Conservation (phyloP, 2,797 vertebrate genomes). For the Hybognathus amarus region DNA sequence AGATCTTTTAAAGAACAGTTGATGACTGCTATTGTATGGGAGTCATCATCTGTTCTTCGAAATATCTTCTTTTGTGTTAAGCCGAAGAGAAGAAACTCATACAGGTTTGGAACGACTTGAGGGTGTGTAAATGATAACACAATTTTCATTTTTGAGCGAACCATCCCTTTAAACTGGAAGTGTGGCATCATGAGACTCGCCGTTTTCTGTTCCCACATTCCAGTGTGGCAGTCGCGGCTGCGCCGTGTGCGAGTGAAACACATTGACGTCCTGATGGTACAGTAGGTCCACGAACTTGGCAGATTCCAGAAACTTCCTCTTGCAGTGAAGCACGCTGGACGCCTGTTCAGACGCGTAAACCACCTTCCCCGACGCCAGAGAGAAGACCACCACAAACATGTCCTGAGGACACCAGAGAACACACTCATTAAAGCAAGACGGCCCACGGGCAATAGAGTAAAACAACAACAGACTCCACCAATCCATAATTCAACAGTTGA, state of each 20-base stretch:
- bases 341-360: slow-evolving; percentile 88
- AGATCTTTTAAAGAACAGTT: not conserved
- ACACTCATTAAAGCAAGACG: not conserved
- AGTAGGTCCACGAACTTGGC: slow-evolving; percentile 88
- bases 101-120: not conserved
- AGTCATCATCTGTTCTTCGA: not conserved
- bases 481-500: not conserved
- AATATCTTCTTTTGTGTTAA: not conserved
- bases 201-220: slow-evolving; percentile 79
- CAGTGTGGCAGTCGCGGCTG: slow-evolving; percentile 85
- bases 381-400: slow-evolving; percentile 87
- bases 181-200: slow-evolving; percentile 63
- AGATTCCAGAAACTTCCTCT: slow-evolving; percentile 83
- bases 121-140: not conserved
- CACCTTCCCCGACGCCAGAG: slow-evolving; percentile 83
- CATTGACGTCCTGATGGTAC: slow-evolving; percentile 87
- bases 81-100: not conserved
- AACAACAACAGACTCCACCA: not conserved
- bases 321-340: slow-evolving; percentile 82
- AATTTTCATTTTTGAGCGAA: not conserved
- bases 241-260: slow-evolving; percentile 86
- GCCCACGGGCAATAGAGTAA: not conserved
- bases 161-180: not conserved
- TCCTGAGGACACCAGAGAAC: slow-evolving; percentile 73
- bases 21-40: too few species aligned